Base-by-base conservation (phyloP, 92 coral and sea anemone species). In the Palythoa grandis region DNA sequence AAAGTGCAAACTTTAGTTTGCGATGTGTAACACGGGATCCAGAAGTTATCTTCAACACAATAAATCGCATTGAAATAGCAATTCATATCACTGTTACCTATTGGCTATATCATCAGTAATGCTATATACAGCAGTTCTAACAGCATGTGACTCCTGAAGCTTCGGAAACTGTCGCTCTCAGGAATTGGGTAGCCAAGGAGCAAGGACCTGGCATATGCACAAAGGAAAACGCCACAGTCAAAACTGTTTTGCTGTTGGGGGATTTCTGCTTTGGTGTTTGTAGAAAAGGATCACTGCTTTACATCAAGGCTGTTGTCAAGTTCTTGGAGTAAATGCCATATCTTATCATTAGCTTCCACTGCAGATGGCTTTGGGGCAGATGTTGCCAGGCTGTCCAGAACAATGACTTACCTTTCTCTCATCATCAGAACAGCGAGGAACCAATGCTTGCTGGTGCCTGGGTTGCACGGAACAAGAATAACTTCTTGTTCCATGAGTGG, bases 361-460 rank as follows among this genome's bases (percentile, higher is more conserved):
- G 73, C 86, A 65, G 93, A 48, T 20, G 91, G 89, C 87, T 87
- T 91, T 7, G 83, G 70, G 69, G 53, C 79, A 2, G 89, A 88
- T 60, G 61, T 56, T 52, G 94, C 86, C 85, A 79, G 7, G 82
- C 90, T 88, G 70, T 88, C 91, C 29, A 91, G 79, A 17, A 82
- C 91, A 43, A 80, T 13, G 25, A 91, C 65, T 57, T 88, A 43
- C 63, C 72, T 82, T 35, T 86, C 77, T n/a, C 38, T 67, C 4
- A 88, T 85, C 22, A 61, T 20, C 25, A 53, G 73, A 11, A 88
- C 80, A 70, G 84, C 50, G 19, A 88, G 87, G 78, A 85, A 72
- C 93, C 93, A 91, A 54, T 88, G 89, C 70, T 74, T 65, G 70
- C 87, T 88, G n/a, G 24, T 4, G 14, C 87, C 83, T 48, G 85